A percentile compares a stretch with the other conserved stretches of the same genome.
These are phyloP conservation scores for Brienomyrus brachyistius DNA, from an alignment of 2,113 vertebrate genomes.

Conservation along the genomic window DNA sequence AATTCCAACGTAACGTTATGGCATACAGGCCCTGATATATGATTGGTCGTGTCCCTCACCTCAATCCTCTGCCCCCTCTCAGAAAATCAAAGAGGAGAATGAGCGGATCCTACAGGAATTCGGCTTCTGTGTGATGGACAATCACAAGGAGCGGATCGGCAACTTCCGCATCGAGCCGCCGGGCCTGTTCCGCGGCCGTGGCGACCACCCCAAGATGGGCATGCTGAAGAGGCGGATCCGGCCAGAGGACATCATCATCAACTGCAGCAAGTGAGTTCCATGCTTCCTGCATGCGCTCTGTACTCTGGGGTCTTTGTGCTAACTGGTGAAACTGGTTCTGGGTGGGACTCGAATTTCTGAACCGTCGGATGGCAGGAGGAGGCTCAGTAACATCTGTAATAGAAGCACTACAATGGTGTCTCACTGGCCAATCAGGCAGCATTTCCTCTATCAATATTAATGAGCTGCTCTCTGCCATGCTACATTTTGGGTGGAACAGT, in stretches of 20 bases:
- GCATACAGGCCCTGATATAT: not conserved
- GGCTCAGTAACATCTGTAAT: not conserved
- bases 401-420: not conserved
- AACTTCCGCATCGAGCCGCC: slow-evolving; percentile 96
- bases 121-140: slow-evolving; percentile 93
- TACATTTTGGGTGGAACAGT: not conserved
- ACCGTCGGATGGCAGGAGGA: not conserved
- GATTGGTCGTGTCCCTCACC: not conserved
- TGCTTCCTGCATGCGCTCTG: not conserved
- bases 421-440: not conserved
- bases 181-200: slow-evolving; percentile 86
- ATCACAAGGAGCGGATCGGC: slow-evolving; percentile 90
- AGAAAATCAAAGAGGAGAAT: slow-evolving; percentile 96
- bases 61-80: not conserved
- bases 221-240: slow-evolving; percentile 89
- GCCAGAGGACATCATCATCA: slow-evolving; percentile 91
- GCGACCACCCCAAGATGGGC: slow-evolving; percentile 95
- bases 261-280: slow-evolving; percentile 90
- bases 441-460: not conserved
- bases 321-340: not conserved
- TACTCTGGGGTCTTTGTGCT: not conserved
- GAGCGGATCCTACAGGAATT: slow-evolving; percentile 85
- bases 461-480: not conserved
- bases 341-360: not conserved
- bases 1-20: not conserved